Conservation (phyloP, 2,113 vertebrate species). For the Chionomys nivalis region DNA sequence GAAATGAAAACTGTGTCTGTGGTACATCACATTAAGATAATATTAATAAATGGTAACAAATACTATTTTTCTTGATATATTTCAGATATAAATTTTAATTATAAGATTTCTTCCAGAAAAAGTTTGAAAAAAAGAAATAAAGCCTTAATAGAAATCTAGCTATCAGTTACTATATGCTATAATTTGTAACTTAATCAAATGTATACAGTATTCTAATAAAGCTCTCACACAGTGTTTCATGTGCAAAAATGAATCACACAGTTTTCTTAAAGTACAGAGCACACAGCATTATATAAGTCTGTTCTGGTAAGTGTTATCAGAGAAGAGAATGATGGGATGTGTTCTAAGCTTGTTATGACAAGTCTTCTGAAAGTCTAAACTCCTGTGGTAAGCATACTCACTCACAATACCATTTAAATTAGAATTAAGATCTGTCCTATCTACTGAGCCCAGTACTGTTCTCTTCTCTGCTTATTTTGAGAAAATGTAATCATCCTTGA, state of each 20-base stretch:
- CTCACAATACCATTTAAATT: neutral
- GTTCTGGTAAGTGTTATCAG: neutral
- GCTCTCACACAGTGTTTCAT: neutral
- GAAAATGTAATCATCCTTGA: neutral
- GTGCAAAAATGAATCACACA: neutral
- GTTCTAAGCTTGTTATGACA: neutral
- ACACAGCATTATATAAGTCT: neutral
- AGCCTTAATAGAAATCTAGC: slow-evolving; percentile 24
- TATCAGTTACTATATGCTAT: neutral
- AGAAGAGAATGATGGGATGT: neutral
- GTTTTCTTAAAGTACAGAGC: neutral
- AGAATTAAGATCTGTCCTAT: neutral
- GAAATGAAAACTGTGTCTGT: neutral
- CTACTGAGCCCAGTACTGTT: neutral
- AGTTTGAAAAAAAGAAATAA: slow-evolving; percentile 46
- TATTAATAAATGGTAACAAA: slow-evolving; percentile 18
- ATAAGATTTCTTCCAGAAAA: slow-evolving; percentile 11
- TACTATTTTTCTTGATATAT: slow-evolving; percentile 31
- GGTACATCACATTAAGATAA: neutral
- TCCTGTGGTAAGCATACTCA: neutral
- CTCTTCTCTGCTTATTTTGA: neutral
- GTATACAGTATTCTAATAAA: neutral
- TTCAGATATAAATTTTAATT: slow-evolving; percentile 27
- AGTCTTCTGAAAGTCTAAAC: neutral
- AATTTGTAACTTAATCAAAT: slow-evolving; percentile 19